These are phyloP conservation scores for Cacoxenus indagator DNA, from an alignment of 2,888 invertebrate species.

Conservation along the genomic window DNA sequence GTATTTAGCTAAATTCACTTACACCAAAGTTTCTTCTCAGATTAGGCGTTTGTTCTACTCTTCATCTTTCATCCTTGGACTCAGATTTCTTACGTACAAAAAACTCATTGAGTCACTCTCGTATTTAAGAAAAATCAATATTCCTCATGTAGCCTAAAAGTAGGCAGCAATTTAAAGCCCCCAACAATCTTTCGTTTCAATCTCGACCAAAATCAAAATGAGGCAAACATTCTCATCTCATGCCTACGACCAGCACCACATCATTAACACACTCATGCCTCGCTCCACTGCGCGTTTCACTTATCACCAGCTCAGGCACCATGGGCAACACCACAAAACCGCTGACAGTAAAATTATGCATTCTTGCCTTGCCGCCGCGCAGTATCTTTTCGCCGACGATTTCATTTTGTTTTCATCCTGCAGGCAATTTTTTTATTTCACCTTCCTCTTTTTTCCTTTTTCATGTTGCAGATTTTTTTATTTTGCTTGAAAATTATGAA, in stretches of 20 bases:
- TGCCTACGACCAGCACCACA: background rate
- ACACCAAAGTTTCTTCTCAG: too few species aligned
- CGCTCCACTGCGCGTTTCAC: too few species aligned
- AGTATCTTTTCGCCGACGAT: background rate
- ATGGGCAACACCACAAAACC: conserved; percentile 18
- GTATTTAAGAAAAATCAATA: too few species aligned
- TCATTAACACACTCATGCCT: too few species aligned
- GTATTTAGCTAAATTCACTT: too few species aligned
- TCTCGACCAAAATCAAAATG: conserved; percentile 49
- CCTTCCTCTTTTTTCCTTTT: background rate
- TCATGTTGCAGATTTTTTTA: conserved; percentile 1
- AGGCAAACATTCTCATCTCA: conserved; percentile 16
- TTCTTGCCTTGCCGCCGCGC: background rate
- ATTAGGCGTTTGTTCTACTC: too few species aligned
- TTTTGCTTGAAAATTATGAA: conserved; percentile 54
- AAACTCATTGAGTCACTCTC: too few species aligned
- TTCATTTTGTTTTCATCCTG: conserved; percentile 42
- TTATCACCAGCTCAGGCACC: background rate
- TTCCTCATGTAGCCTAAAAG: too few species aligned
- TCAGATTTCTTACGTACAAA: too few species aligned
- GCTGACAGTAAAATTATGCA: conserved; percentile 39
- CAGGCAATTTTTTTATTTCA: conserved; percentile 36
- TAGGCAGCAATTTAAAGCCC: background rate
- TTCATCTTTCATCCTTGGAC: too few species aligned
- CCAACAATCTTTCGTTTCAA: conserved; percentile 54